Conservation (phyloP, 2,797 vertebrate genomes). For the Micromesistius poutassou region DNA sequence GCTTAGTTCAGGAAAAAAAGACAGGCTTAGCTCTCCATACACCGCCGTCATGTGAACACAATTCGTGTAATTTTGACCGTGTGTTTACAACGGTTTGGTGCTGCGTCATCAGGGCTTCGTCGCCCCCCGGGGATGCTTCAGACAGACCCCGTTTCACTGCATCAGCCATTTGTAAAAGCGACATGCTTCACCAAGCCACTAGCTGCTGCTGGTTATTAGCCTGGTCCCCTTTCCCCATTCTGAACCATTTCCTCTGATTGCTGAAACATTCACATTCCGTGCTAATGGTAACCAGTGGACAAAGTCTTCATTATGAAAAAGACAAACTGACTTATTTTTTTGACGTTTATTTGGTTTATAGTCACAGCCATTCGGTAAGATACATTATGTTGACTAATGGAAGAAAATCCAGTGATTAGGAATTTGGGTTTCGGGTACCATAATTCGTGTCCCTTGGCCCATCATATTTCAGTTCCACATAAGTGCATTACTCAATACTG, state of each 20-base stretch:
- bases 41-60: too few relatives aligned
- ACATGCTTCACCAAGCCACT: background rate
- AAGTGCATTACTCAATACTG: background rate
- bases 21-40: background rate
- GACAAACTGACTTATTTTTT: slow-evolving; percentile 42
- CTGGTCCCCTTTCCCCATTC: background rate
- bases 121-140: slow-evolving; percentile 21
- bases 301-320: slow-evolving; percentile 44
- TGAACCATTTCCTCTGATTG: background rate
- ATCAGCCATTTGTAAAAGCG: slow-evolving; percentile 32
- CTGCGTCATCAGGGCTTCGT: slow-evolving; percentile 66
- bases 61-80: background rate
- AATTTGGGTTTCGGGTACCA: background rate
- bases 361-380: slow-evolving; percentile 17
- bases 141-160: slow-evolving; percentile 32
- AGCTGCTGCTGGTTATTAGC: background rate
- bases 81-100: slow-evolving; percentile 39
- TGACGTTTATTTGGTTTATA: slow-evolving; percentile 49
- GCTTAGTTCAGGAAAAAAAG: too few relatives aligned
- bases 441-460: too few relatives aligned
- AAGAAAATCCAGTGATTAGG: background rate
- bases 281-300: slow-evolving; percentile 4
- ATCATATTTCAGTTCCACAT: background rate
- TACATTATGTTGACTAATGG: slow-evolving; percentile 21
- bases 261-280: background rate